Evolutionary conservation across 2,888 invertebrate genomes (phyloP), one percentile per base, ranked within the genome.

Genomic region (Pachymerium ferrugineum): DNA sequence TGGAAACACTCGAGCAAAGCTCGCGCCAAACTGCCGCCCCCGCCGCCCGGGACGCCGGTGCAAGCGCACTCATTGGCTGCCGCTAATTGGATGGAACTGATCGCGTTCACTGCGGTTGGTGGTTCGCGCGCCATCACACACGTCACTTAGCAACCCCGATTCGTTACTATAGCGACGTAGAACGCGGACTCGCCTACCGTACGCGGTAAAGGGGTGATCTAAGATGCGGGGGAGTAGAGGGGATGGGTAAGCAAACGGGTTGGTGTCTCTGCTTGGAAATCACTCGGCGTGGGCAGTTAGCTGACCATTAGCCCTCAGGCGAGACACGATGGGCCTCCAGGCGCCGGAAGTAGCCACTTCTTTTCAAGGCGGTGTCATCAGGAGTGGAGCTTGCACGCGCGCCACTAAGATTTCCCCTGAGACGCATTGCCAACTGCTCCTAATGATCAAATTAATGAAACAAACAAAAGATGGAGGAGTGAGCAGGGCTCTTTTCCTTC

Each of bases 401-500:
- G 25, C 33, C 72, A 47, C 54, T 72, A 72, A 72, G 72, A 72
- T 72, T 72, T 72, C 72, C 72, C 72, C 19, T 16, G 25, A 42
- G 72, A 47, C 38, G 42, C 72, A 72, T 72, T 54, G 28, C 22
- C 42, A 42, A 28, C n/a, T 29, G 72, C 72, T 42, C 72, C 72
- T 72, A 72, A 72, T 72, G 72, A 54, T 54, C 54, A 47, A 42
- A 72, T 72, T 72, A 72, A 72, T 72, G 72, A 72, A 72, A 72
- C 72, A 72, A 72, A 72, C 42, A 72, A 69, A 54, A 54, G 54
- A 54, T 54, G 25, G 54, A 22, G 12, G 54, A 54, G 22, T 19
- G 30, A 54, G 25, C 72, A 28, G 71, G 19, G 12, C 28, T n/a
- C 5, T 22, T 8, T 19, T 16, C 71, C 10, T 14, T 25, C 38